Percentiles rank a stretch among this genome's conserved stretches.
These are phyloP conservation scores for Datnioides undecimradiatus DNA, from an alignment of 2,113 vertebrate genomes.

Conservation along the genomic window DNA sequence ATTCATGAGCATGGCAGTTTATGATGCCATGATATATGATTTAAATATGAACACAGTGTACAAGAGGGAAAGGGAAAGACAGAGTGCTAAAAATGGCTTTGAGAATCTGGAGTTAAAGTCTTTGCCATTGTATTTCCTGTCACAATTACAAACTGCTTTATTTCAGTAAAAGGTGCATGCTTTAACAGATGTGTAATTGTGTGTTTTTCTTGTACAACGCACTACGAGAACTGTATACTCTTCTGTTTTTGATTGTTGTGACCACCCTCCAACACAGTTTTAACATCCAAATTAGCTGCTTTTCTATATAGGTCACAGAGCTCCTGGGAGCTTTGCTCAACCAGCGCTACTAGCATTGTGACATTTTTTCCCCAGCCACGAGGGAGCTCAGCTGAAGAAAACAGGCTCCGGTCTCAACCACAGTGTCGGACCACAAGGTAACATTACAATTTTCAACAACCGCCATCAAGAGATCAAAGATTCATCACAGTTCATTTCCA, in stretches of 20 bases:
- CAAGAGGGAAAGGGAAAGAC: neutral
- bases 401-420: slow-evolving; percentile 36
- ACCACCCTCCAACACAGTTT: slow-evolving; percentile 51
- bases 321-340: slow-evolving; percentile 61
- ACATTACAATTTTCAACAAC: slow-evolving; percentile 53
- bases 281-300: slow-evolving; percentile 64
- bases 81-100: neutral
- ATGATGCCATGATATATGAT: neutral
- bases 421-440: slow-evolving; percentile 38
- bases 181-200: neutral
- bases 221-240: neutral
- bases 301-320: slow-evolving; percentile 66
- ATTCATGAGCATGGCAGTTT: slow-evolving; percentile 16
- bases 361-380: slow-evolving; percentile 65
- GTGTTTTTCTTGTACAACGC: neutral
- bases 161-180: neutral
- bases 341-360: slow-evolving; percentile 56
- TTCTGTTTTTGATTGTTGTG: slow-evolving; percentile 40
- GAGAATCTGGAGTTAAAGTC: neutral
- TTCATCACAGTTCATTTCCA: slow-evolving; percentile 53
- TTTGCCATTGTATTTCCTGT: neutral
- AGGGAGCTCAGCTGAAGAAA: slow-evolving; percentile 43
- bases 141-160: neutral
- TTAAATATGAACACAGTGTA: neutral
- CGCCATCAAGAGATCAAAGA: slow-evolving; percentile 54